These are phyloP conservation scores for Lepidotrigona ventralis DNA, from an alignment of 1,140 invertebrate species.

Conservation along the genomic window DNA sequence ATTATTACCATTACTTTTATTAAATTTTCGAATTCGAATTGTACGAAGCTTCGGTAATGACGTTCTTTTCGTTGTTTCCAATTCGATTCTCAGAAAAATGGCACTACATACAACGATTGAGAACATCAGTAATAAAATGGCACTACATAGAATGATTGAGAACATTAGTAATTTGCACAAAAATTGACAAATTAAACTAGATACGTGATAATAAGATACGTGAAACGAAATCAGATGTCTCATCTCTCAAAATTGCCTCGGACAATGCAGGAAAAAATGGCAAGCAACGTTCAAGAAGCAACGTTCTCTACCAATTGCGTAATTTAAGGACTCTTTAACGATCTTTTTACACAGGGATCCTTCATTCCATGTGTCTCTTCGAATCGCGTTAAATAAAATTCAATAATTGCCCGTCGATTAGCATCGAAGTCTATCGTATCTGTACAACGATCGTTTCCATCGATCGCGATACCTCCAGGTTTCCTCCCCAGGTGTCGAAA, in stretches of 20 bases:
- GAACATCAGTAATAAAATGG: too few species aligned
- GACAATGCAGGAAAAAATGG: conserved; percentile 1
- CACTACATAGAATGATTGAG: too few species aligned
- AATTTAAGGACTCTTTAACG: background rate
- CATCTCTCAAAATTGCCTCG: background rate
- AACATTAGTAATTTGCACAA: too few species aligned
- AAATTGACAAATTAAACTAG: too few species aligned
- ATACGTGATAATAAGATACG: too few species aligned
- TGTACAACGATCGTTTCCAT: background rate
- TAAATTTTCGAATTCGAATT: background rate
- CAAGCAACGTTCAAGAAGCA: background rate
- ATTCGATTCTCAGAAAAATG: too few species aligned
- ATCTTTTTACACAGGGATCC: background rate
- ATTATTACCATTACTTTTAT: too few species aligned
- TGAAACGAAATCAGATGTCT: background rate
- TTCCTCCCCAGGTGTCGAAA: background rate
- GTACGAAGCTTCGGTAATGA: background rate
- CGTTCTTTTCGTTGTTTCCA: too few species aligned
- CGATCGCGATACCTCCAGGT: background rate
- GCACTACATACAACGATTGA: too few species aligned
- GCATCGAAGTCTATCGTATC: too few species aligned
- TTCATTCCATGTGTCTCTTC: background rate
- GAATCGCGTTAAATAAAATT: background rate
- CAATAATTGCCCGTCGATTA: background rate
- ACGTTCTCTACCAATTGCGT: background rate